Conservation (phyloP, 2,797 vertebrate species). For the Gouania willdenowi region DNA sequence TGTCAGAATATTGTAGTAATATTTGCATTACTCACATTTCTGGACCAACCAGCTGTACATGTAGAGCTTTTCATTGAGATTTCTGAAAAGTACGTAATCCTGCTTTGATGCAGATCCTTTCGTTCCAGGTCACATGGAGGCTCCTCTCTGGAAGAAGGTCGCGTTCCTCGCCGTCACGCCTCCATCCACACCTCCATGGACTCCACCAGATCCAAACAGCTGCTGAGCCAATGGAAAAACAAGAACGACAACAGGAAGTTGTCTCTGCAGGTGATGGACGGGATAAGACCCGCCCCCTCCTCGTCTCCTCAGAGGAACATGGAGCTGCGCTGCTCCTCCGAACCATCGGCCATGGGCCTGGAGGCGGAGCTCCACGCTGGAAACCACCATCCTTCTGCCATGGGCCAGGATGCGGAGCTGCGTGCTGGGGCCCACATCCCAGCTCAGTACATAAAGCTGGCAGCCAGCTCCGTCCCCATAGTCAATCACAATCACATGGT, state of each 20-base stretch:
- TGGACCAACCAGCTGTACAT: no score
- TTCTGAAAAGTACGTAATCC: no score
- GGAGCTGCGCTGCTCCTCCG: conserved; percentile 87
- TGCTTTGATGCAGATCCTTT: no score
- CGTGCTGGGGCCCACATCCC: conserved; percentile 64
- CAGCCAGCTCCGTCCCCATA: conserved; percentile 74
- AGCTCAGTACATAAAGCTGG: conserved; percentile 69
- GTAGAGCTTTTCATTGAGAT: no score
- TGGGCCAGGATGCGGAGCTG: conserved; percentile 71
- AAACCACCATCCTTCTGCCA: conserved; percentile 65
- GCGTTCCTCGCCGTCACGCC: conserved; percentile 83
- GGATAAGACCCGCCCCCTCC: conserved; percentile 68
- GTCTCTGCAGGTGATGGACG: conserved; percentile 89
- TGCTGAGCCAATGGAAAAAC: conserved; percentile 93
- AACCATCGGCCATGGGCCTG: conserved; percentile 84
- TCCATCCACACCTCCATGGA: conserved; percentile 93
- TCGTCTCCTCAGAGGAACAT: conserved; percentile 87
- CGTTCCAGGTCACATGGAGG: conserved; percentile 62
- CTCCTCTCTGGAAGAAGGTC: conserved; percentile 81
- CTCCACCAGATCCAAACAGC: conserved; percentile 90
- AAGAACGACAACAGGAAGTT: conserved; percentile 91
- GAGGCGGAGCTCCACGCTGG: conserved; percentile 59
- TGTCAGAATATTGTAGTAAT: no score
- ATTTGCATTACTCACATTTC: no score
- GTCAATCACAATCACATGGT: conserved; percentile 75